Base-by-base conservation (phyloP, 2,113 vertebrate genomes). In the Coryphaenoides rupestris region DNA sequence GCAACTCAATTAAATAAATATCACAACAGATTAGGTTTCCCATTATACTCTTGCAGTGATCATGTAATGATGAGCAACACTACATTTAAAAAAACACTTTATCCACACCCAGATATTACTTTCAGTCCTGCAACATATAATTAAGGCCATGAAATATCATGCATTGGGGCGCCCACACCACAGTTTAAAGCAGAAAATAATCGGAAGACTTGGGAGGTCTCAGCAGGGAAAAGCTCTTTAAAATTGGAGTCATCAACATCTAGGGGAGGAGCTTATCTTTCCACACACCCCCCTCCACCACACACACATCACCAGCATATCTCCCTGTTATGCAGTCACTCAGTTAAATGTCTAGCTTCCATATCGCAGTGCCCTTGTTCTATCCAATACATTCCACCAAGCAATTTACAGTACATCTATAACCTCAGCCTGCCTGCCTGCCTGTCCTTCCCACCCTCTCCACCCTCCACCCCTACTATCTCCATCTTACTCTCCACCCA, bases 221-320 rank as follows among this genome's bases (percentile, higher is more conserved):
- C 80, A 68, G 59, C 65, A 83, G 77, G 75, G 62, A 56, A 71
- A 68, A 72, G 70, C 72, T 76, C 76, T 40, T 33, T 67, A 65
- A 86, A 84, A 86, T 85, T 82, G 80, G 83, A 83, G 86, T 87
- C 86, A 89, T 76, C 71, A 67, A 24, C 63, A 79, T 80, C 63
- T 70, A 60, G 24, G 72, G 66, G 66, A 72, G 64, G 63, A 77
- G 69, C 77, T 71, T 75, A 60, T 78, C 68, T 62, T 63, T 54
- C 52, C 61, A 23, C 68, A 66, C 58, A 58, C 47, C 68, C 68
- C 66, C 73, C 65, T 73, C 56, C 74, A 65, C 69, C 61, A 58
- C 12, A 63, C 65, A 19, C 16, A 61, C 63, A 54, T 23, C 26
- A 3, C 26, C 26, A 4, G 5, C 28, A n/a, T n/a, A 40, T 40